Evolutionary conservation across 64 coral and sea anemone genomes (phyloP), one percentile per base, ranked within the genome.

Genomic region (Stichodactyla mertensii): DNA sequence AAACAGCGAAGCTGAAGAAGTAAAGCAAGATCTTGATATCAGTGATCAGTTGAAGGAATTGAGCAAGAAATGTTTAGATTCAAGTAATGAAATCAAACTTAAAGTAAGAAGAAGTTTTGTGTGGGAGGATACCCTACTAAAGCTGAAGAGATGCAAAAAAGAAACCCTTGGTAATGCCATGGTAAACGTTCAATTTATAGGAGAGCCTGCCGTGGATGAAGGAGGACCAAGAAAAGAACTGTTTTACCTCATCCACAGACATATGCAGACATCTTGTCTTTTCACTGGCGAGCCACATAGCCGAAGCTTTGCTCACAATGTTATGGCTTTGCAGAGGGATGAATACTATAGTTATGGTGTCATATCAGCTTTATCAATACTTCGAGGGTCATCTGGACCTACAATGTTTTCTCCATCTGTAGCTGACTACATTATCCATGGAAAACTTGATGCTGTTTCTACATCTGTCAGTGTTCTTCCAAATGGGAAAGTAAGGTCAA

Each of bases 231-330:
- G 84, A 70, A 70, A 70, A 4, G 64, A 70, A 24, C 10, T 70
- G 10, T 70, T 70, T 20, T 70, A 26, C n/a, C 64, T 70, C 22
- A 70, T 70, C 22, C 64, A 70, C 19, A 70, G 64, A 24, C 10
- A 70, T 70, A 70, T 70, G 64, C 64, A 70, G 10, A 70, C 64
- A 23, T 70, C 64, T 24, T 23, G 64, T 55, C 86, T 87, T 28
- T 79, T 88, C 55, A 92, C 82, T 77, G 58, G 86, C 74, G 27
- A 83, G 31, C 22, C 86, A 74, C 31, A 77, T n/a, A 77, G 31
- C 55, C 60, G 86, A 84, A 84, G 79, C 53, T 92, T 85, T 84
- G 86, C 86, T 45, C 91, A 92, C 86, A 92, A 92, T 79, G 86
- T 88, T 18, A 88, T 92, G 74, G 86, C 91, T 57, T 82, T 88